A percentile compares a stretch with the other conserved stretches of the same genome.
Conservation (phyloP, 2,113 vertebrate species). For the Bettongia penicillata region DNA sequence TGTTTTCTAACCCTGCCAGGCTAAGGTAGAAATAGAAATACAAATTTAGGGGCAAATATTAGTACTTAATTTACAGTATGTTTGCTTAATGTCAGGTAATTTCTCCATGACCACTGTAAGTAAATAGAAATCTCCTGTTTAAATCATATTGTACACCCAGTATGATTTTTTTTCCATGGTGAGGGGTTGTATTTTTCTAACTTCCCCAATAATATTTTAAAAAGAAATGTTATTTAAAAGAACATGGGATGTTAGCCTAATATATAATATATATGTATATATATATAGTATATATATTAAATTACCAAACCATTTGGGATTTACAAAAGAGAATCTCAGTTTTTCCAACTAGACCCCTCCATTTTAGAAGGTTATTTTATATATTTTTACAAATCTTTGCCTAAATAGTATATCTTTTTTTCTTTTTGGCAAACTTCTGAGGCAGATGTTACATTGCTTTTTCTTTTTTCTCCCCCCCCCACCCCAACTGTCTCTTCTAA, state of each 20-base stretch:
- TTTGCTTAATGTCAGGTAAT: not conserved
- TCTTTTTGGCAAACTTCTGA: not conserved
- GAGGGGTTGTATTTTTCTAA: not conserved
- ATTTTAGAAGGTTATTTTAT: not conserved
- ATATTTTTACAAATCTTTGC: slow-evolving; percentile 11
- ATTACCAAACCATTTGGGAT: slow-evolving; percentile 32
- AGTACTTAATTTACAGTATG: not conserved
- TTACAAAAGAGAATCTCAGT: slow-evolving; percentile 10
- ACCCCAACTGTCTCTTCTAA: not conserved
- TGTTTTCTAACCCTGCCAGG: not conserved
- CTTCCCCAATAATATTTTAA: not conserved
- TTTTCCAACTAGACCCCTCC: not conserved
- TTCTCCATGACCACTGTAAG: not conserved
- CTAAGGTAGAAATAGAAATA: not conserved
- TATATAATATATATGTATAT: not conserved
- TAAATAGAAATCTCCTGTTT: slow-evolving; percentile 35
- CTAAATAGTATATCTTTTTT: not conserved
- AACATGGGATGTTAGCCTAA: slow-evolving; percentile 10
- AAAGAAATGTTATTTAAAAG: not conserved
- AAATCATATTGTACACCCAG: not conserved
- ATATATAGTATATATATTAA: not conserved
- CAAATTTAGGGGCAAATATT: not conserved
- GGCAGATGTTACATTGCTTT: not conserved
- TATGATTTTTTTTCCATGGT: not conserved
- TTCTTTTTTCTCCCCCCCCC: not conserved